A percentile compares a stretch with the other conserved stretches of the same genome.
These are phyloP conservation scores for Gymnocheta viridis DNA, from an alignment of 2,888 invertebrate species.

Conservation along the genomic window DNA sequence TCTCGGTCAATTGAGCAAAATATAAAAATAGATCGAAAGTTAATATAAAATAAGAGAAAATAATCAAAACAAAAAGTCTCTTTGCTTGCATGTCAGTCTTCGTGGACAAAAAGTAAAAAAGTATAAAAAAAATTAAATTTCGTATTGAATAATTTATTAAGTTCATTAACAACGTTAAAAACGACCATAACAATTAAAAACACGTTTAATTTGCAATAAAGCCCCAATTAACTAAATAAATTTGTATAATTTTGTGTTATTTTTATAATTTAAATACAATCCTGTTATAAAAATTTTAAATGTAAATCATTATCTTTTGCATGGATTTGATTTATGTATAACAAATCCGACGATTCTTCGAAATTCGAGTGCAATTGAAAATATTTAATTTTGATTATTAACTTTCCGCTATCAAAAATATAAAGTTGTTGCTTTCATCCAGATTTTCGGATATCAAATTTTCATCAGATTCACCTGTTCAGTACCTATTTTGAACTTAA, in stretches of 20 bases:
- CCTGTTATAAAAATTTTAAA: not conserved
- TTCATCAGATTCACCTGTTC: too few relatives aligned
- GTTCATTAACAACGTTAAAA: conserved; percentile 37
- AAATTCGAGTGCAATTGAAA: not conserved
- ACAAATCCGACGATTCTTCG: not conserved
- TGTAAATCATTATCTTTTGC: not conserved
- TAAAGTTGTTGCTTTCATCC: too few relatives aligned
- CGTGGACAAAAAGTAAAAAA: not conserved
- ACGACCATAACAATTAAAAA: not conserved
- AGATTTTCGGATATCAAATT: too few relatives aligned
- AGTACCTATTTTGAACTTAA: too few relatives aligned
- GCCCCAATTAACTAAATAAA: too few relatives aligned
- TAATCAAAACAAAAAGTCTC: not conserved
- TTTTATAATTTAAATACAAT: not conserved
- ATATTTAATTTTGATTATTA: not conserved
- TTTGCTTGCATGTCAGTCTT: not conserved
- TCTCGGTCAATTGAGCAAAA: too few relatives aligned
- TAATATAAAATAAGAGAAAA: conserved; percentile 2
- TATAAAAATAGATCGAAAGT: too few relatives aligned
- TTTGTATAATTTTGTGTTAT: not conserved
- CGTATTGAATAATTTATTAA: not conserved
- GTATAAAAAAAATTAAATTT: not conserved
- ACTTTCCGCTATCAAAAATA: too few relatives aligned
- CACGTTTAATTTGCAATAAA: conserved; percentile 18
- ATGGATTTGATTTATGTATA: conserved; percentile 1